Percentiles rank a stretch among this genome's conserved stretches.
Conservation (phyloP, 2,888 invertebrate genomes). For the Platycheirus rosarum region DNA sequence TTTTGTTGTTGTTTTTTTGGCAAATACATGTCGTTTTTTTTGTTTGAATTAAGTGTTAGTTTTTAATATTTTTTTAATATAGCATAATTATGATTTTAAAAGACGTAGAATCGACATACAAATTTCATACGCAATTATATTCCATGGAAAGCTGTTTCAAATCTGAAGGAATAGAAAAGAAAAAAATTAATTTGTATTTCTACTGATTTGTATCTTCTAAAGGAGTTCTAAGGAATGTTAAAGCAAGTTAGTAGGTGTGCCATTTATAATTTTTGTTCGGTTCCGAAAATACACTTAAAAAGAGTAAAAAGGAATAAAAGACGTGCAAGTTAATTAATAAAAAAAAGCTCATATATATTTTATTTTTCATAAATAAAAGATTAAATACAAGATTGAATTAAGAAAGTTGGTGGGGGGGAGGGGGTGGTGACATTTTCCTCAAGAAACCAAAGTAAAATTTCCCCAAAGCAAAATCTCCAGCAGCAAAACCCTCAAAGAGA, state of each 20-base stretch:
- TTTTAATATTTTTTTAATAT: slow-evolving; percentile 29
- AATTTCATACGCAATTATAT: slow-evolving; percentile 78
- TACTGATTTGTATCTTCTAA: not conserved
- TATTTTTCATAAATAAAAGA: too few relatives aligned
- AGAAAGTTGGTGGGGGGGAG: too few relatives aligned
- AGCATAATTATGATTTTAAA: slow-evolving; percentile 65
- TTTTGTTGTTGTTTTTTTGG: slow-evolving; percentile 65
- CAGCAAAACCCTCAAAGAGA: too few relatives aligned
- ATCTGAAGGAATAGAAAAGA: slow-evolving; percentile 76
- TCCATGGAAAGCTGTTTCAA: slow-evolving; percentile 79
- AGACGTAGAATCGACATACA: slow-evolving; percentile 77
- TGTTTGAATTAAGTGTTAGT: slow-evolving; percentile 34
- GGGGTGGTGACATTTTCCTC: too few relatives aligned
- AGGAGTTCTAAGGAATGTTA: not conserved
- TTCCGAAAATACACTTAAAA: too few relatives aligned
- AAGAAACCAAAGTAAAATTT: too few relatives aligned
- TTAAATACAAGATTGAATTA: too few relatives aligned
- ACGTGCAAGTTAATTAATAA: too few relatives aligned
- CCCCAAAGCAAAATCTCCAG: too few relatives aligned
- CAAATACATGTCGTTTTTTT: slow-evolving; percentile 55
- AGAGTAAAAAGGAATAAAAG: too few relatives aligned
- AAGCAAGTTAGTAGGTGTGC: not conserved
- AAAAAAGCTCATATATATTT: too few relatives aligned
- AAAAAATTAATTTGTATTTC: slow-evolving; percentile 20
- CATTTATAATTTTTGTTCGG: not conserved